Conservation (phyloP, 2,888 invertebrate genomes). For the Heteropelma amictum region DNA sequence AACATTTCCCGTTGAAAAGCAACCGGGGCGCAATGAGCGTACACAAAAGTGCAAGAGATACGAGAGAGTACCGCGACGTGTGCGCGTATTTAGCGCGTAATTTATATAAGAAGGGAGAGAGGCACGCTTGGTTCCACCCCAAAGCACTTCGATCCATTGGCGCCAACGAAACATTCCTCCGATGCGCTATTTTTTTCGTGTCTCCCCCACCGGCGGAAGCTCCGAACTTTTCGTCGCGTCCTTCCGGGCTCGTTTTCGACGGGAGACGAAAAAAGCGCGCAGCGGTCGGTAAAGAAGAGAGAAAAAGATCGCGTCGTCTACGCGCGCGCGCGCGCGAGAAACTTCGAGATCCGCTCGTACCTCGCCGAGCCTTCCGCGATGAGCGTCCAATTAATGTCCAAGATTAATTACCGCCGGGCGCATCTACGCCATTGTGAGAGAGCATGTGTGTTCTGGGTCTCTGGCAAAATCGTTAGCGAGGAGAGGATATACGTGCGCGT, state of each 20-base stretch:
- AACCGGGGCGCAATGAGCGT: conserved; percentile 17
- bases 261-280: too few species aligned
- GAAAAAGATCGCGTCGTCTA: too few species aligned
- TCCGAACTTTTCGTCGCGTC: too few species aligned
- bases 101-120: conserved; percentile 75
- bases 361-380: too few species aligned
- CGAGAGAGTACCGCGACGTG: conserved; percentile 48
- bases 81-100: conserved; percentile 74
- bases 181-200: neutral
- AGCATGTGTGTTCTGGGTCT: conserved; percentile 39
- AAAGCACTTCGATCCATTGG: conserved; percentile 76
- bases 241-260: too few species aligned
- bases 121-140: conserved; percentile 77
- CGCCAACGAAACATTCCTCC: conserved; percentile 60
- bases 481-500: conserved; percentile 63
- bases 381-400: conserved; percentile 58
- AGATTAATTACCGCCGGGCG: conserved; percentile 53
- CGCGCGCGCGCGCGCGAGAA: too few species aligned
- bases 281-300: too few species aligned
- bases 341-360: too few species aligned
- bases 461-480: conserved; percentile 71
- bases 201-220: neutral
- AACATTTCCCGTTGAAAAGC: conserved; percentile 58
- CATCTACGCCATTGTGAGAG: conserved; percentile 72
- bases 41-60: conserved; percentile 18